Evolutionary conservation across 2,797 vertebrate genomes (phyloP), one percentile per base, ranked within the genome.

Genomic region (Neomorphus geoffroyi): DNA sequence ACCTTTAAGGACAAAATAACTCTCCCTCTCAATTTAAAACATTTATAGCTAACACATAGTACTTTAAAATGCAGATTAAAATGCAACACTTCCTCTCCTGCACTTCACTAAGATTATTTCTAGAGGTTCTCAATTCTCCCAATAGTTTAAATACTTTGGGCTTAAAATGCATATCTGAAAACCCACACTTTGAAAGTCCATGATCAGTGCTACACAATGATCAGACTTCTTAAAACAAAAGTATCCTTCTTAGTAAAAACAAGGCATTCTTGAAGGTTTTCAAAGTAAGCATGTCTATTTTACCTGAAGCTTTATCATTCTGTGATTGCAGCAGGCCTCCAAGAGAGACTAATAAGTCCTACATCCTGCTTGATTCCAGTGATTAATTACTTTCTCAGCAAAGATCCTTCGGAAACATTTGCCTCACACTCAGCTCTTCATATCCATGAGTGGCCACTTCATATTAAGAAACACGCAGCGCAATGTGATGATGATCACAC

Each of bases 41-140:
- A 37, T 53, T 74, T 78, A 88, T 26, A 82, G 64, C 24, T 81
- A 72, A 61, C 11, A 69, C 2, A 50, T 10, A 37, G 19, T 9
- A 80, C 18, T 39, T 77, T 73, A 46, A 85, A 95, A n/a, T 4
- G 11, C 80, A 86, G 60, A 82, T 35, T 60, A 85, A 86, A 62
- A 9, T 5, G 16, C 37, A 71, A 7, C 5, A 39, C 50, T 65
- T 57, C 50, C 18, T 48, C 30, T 74, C 32, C 53, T 53, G 21
- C 39, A 60, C 32, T 60, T 64, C 32, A 74, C 32, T 6, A 82
- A 61, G 45, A 45, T 26, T 2, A 64, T 37, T 91, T 78, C 67
- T 13, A 4, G 0, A 77, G 51, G 18, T 33, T 60, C 46, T 62
- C 48, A 33, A 54, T 89, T 89, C 23, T 87, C 53, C 50, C 39